Conservation (phyloP, 2,113 vertebrate genomes). For the Chauna torquata region DNA sequence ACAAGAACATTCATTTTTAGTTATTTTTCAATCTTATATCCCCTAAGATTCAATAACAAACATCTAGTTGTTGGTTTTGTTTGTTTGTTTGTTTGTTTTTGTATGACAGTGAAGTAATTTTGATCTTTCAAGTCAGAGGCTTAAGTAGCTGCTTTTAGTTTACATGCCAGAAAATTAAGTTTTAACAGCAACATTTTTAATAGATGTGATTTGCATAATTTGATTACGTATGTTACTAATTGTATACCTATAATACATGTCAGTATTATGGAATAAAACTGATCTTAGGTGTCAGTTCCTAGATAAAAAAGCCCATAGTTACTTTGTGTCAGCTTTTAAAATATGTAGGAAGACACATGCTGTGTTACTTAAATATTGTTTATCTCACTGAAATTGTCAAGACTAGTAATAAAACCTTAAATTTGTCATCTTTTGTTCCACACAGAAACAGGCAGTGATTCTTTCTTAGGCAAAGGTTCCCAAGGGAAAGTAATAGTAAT, state of each 20-base stretch:
- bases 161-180: background rate
- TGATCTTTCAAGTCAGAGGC: background rate
- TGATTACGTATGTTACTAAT: background rate
- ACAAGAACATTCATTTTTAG: background rate
- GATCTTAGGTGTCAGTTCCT: background rate
- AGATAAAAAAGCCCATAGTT: background rate
- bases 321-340: background rate
- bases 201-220: background rate
- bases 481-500: background rate
- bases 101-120: background rate
- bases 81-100: background rate
- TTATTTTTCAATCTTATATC: background rate
- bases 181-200: background rate
- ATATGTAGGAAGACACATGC: background rate
- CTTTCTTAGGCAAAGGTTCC: background rate
- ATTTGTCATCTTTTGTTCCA: background rate
- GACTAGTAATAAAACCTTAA: background rate
- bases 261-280: background rate
- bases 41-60: background rate
- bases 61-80: background rate
- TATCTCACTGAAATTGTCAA: background rate
- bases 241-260: background rate
- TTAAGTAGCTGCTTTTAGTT: background rate
- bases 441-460: background rate
- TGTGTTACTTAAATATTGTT: background rate